A percentile compares a stretch with the other conserved stretches of the same genome.
Conservation (phyloP, 2,797 vertebrate species). For the Muscicapa striata region DNA sequence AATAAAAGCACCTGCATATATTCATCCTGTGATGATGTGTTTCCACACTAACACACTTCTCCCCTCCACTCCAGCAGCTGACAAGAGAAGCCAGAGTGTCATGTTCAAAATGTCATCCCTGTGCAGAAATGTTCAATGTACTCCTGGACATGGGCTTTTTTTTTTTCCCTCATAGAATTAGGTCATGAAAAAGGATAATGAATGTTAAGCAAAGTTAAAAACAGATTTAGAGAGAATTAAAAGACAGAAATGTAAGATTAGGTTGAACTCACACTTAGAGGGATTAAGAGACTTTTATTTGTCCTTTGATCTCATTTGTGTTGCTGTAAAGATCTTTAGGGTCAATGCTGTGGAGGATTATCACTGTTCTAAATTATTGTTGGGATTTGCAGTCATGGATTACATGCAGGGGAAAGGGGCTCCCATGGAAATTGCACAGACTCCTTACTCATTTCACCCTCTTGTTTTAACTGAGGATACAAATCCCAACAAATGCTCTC, state of each 20-base stretch:
- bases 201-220: conserved; percentile 66
- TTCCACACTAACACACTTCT: not conserved
- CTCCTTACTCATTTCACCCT: not conserved
- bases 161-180: not conserved
- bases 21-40: no score
- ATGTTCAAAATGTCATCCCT: not conserved
- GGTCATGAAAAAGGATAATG: conserved; percentile 46
- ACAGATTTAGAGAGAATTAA: conserved; percentile 70
- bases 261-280: conserved; percentile 59
- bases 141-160: not conserved
- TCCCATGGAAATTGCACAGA: not conserved
- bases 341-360: conserved; percentile 59
- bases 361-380: conserved; percentile 31
- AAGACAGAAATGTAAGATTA: conserved; percentile 64
- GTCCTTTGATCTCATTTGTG: conserved; percentile 74
- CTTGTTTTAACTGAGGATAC: not conserved
- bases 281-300: conserved; percentile 69
- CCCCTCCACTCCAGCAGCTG: not conserved
- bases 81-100: not conserved
- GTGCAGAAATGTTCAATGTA: not conserved
- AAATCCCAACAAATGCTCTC: not conserved
- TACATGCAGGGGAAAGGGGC: conserved; percentile 34
- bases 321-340: conserved; percentile 52
- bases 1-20: no score
- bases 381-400: conserved; percentile 14